Conservation (phyloP, 2,888 invertebrate species). For the Chalcosyrphus nemorum region DNA sequence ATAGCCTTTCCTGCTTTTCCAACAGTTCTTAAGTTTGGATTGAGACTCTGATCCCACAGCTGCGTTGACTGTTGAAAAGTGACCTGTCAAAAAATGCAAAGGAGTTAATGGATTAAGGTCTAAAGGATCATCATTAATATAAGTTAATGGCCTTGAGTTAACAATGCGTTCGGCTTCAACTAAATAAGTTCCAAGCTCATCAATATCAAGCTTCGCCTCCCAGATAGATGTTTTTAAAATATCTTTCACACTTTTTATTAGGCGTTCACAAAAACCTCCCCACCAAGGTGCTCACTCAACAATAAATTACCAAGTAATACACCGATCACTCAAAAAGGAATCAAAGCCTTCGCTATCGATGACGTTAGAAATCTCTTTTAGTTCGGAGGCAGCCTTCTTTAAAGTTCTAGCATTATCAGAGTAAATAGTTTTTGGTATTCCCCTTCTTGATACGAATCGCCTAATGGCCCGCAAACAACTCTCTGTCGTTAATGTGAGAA, state of each 20-base stretch:
- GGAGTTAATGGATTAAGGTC: slow-evolving; percentile 1
- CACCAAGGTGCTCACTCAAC: slow-evolving; percentile 1
- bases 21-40: neutral
- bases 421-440: neutral
- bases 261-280: neutral
- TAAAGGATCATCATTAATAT: slow-evolving; percentile 4
- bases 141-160: neutral
- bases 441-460: neutral
- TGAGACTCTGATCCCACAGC: too few species aligned
- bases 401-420: neutral
- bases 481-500: neutral
- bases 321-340: neutral
- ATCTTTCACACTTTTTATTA: neutral
- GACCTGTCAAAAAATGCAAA: neutral
- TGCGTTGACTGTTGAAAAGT: too few species aligned
- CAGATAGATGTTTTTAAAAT: neutral
- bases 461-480: neutral
- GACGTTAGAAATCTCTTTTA: neutral
- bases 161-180: neutral
- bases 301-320: neutral
- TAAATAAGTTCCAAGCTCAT: neutral
- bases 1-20: neutral
- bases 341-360: neutral
- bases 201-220: neutral
- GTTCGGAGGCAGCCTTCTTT: too few species aligned